Percentiles rank a stretch among this genome's conserved stretches.
Conservation (phyloP, 2,797 vertebrate genomes). For the Lateolabrax maculatus region DNA sequence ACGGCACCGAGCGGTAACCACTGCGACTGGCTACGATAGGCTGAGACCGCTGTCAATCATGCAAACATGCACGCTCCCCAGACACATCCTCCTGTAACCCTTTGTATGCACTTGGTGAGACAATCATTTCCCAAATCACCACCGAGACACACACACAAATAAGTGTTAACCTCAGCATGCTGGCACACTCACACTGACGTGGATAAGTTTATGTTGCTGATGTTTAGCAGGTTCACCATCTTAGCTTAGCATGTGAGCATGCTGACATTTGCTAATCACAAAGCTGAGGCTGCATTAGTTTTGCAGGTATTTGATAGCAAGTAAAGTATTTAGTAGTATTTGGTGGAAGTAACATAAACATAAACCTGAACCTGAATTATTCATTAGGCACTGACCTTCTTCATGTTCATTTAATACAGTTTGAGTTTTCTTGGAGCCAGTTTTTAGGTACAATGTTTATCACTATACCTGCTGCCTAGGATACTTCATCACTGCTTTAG, state of each 20-base stretch:
- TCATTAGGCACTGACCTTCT: not conserved
- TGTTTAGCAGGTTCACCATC: not conserved
- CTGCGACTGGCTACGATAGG: not conserved
- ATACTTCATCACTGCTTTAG: too few species aligned
- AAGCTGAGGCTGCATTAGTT: not conserved
- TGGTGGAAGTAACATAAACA: too few species aligned
- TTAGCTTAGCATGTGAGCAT: not conserved
- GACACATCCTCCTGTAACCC: not conserved
- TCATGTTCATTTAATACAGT: too few species aligned
- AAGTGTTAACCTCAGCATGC: not conserved
- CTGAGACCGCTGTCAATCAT: not conserved
- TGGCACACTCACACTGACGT: not conserved
- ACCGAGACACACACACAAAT: not conserved
- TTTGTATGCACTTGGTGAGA: not conserved
- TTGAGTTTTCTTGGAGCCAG: not conserved
- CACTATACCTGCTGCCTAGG: too few species aligned
- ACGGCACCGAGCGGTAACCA: not conserved
- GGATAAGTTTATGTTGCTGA: too few species aligned
- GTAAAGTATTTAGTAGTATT: too few species aligned
- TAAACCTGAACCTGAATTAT: too few species aligned
- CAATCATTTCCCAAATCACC: not conserved
- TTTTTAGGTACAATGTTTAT: too few species aligned
- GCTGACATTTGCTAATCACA: not conserved
- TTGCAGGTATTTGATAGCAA: not conserved
- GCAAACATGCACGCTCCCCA: not conserved